Evolutionary conservation across 2,797 vertebrate genomes (phyloP).

Genomic region (Coregonus suidteri): DNA sequence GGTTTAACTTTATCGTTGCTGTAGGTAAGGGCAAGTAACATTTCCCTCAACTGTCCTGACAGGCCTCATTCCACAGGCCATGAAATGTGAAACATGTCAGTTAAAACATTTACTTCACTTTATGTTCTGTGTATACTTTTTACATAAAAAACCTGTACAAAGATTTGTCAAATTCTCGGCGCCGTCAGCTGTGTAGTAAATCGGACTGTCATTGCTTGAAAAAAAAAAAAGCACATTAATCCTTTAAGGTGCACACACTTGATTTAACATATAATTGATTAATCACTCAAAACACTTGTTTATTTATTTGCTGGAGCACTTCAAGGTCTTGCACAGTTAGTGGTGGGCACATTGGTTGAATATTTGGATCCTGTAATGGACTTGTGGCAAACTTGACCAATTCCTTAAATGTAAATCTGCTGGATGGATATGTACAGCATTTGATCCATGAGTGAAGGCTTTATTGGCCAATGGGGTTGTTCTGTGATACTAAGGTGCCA

Average conservation of each 20-base stretch:
- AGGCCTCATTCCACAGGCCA: background rate
- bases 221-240: background rate
- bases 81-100: background rate
- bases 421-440: background rate
- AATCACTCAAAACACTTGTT: slow-evolving; percentile 11
- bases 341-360: background rate
- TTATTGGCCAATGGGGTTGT: background rate
- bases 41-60: background rate
- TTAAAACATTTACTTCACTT: background rate
- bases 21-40: background rate
- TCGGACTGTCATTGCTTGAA: background rate
- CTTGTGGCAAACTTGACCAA: background rate
- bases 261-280: slow-evolving; percentile 20
- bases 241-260: slow-evolving; percentile 16
- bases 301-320: slow-evolving; percentile 42
- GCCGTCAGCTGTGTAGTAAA: background rate
- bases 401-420: background rate
- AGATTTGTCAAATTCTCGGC: background rate
- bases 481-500: background rate
- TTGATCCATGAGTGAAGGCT: background rate
- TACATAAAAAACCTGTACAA: background rate
- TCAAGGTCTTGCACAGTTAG: slow-evolving; percentile 5
- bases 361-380: background rate
- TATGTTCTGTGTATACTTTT: background rate
- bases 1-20: too few species aligned